Percentiles rank a stretch among this genome's conserved stretches.
Evolutionary conservation across 1,140 invertebrate genomes (phyloP).

Genomic region (silkworm (Bombyx mori)): ASM3026992v2 NC_085119.1:7989001-7989500

Average conservation of each 20-base stretch:
- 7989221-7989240: conserved; percentile 8
- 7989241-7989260: neutral
- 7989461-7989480: no score
- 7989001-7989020: neutral
- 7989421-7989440: no score
- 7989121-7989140: conserved; percentile 41
- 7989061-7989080: conserved; percentile 42
- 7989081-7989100: conserved; percentile 44
- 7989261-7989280: neutral
- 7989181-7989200: conserved; percentile 48
- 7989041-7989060: conserved; percentile 36
- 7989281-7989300: neutral
- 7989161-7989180: conserved; percentile 48
- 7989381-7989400: no score
- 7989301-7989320: no score
- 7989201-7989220: conserved; percentile 16
- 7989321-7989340: no score
- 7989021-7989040: conserved; percentile 15
- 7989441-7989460: no score
- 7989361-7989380: no score
- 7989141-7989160: conserved; percentile 37
- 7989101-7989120: conserved; percentile 52
- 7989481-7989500: no score
- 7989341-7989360: no score
- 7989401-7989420: no score